Evolutionary conservation across 2,113 vertebrate species (phyloP).

Genomic region (Synodontis membranacea): DNA sequence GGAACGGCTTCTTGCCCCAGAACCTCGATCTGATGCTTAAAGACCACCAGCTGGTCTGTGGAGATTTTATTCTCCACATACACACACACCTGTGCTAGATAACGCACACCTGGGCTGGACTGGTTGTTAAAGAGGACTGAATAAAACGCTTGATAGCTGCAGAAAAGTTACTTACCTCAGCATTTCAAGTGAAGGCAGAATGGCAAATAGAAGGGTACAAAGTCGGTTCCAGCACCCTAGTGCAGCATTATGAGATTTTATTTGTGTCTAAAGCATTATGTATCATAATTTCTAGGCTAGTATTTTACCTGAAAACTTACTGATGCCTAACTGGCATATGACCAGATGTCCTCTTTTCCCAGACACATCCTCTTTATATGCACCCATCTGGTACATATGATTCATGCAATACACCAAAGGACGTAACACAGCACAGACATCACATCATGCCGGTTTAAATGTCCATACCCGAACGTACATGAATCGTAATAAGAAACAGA

Average conservation of each 20-base stretch:
- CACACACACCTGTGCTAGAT: slow-evolving; percentile 6
- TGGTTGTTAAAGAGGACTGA: background rate
- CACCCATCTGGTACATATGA: slow-evolving; percentile 19
- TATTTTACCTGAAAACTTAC: background rate
- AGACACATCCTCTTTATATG: background rate
- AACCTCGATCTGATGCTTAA: background rate
- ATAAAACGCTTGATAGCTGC: background rate
- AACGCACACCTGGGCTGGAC: background rate
- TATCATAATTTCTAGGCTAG: background rate
- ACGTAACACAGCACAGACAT: slow-evolving; percentile 15
- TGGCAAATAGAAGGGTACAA: background rate
- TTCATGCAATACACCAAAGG: slow-evolving; percentile 13
- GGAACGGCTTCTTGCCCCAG: background rate
- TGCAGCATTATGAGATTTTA: background rate
- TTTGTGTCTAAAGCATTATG: background rate
- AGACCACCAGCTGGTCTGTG: background rate
- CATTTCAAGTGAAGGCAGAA: background rate
- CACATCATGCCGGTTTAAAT: background rate
- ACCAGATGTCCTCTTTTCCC: background rate
- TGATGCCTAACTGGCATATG: background rate
- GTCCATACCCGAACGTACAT: background rate
- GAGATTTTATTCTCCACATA: background rate
- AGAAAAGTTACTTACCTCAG: background rate
- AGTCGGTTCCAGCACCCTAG: background rate
- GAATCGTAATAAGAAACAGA: slow-evolving; percentile 21